Evolutionary conservation across 2,888 invertebrate genomes (phyloP), one percentile per base, ranked within the genome.

Genomic region (Deilephila elpenor): DNA sequence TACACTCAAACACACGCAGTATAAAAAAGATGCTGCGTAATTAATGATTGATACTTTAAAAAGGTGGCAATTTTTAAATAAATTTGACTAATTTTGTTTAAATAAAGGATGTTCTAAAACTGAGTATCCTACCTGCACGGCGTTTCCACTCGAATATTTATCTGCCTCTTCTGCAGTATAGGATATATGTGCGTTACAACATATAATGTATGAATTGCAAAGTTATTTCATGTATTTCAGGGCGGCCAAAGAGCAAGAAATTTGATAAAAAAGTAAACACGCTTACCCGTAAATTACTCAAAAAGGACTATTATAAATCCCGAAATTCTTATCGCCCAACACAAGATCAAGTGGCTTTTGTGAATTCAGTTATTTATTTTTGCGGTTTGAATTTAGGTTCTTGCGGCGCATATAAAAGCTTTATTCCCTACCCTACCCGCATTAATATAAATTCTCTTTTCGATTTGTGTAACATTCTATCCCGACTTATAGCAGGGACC

Each of bases 391-490:
- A 70, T 77, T 64, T 67, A 67, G 67, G 25, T 25, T 37, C 37
- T 44, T 51, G 44, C 67, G 17, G 25, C 78, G 76, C 73, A 76
- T 79, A 75, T 78, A 81, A 81, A 81, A 80, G 83, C 80, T 82
- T 81, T 81, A 76, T 80, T 74, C 74, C 75, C 73, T 77, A 71
- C 72, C 75, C 74, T 71, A 75, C 74, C 79, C 80, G 75, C 80
- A 82, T 85, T 84, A 81, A 84, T 85, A 85, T 80, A 84, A 82
- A 84, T 85, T 83, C 81, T 73, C 78, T 78, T 82, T 84, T 82
- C 83, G 81, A 85, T 82, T 81, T 82, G 78, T 82, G 77, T 77
- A 75, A 80, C 82, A 78, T 80, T 78, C 77, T 76, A 71, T 73
- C 78, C 74, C 74, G 72, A 80, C 79, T 78, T 79, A 79, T 75